Conservation (phyloP, 2,888 invertebrate genomes). For the Brenthis hecate region DNA sequence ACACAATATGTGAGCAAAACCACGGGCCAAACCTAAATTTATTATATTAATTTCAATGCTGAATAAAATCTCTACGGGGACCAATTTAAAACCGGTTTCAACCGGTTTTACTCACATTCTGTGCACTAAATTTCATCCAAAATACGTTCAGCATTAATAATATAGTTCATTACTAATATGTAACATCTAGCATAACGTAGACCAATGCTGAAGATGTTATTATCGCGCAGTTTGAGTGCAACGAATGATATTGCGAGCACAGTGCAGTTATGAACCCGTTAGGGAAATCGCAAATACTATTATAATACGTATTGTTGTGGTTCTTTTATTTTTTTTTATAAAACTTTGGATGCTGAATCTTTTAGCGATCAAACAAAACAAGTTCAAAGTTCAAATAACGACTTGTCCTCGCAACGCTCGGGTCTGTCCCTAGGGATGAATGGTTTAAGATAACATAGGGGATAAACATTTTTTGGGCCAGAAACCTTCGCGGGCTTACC, state of each 20-base stretch:
- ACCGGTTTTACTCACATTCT: too few species aligned
- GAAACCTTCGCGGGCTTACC: too few species aligned
- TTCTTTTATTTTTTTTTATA: constrained; percentile 6
- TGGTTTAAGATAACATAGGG: too few species aligned
- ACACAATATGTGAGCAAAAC: neutral
- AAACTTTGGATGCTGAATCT: neutral
- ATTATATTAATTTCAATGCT: too few species aligned
- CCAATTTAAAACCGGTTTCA: too few species aligned
- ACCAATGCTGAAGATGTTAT: constrained; percentile 46
- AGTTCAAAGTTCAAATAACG: neutral
- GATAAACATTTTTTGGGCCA: too few species aligned
- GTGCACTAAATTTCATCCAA: too few species aligned
- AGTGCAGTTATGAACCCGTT: constrained; percentile 52
- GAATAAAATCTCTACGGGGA: too few species aligned
- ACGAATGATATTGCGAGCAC: constrained; percentile 57
- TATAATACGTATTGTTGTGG: constrained; percentile 23
- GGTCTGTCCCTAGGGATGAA: too few species aligned
- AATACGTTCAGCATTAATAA: neutral
- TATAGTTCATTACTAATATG: neutral
- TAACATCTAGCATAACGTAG: constrained; percentile 30
- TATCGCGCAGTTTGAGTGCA: constrained; percentile 57
- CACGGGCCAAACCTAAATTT: too few species aligned
- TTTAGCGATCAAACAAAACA: neutral
- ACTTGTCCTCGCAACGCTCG: too few species aligned
- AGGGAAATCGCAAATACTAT: constrained; percentile 44